These are phyloP conservation scores for Channallabes apus DNA, from an alignment of 2,797 vertebrate species.

Conservation along the genomic window DNA sequence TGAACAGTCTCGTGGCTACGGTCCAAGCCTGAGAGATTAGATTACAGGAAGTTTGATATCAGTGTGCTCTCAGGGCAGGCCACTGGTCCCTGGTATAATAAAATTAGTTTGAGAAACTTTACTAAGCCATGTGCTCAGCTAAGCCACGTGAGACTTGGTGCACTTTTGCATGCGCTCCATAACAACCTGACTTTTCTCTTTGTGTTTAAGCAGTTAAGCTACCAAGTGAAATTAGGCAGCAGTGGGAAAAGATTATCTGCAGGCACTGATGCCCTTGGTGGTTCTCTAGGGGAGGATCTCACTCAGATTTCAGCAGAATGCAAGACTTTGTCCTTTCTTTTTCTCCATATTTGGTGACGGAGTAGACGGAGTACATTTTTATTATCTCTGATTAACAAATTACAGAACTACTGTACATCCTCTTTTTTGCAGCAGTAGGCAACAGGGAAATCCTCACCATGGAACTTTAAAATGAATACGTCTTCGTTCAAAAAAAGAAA, in stretches of 20 bases:
- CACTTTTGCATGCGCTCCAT: not conserved
- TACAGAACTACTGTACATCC: not conserved
- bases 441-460: too few species aligned
- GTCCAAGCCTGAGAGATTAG: conserved; percentile 7
- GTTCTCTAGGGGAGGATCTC: not conserved
- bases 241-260: not conserved
- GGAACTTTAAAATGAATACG: not conserved
- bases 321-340: not conserved
- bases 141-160: not conserved
- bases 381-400: not conserved
- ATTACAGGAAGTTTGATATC: not conserved
- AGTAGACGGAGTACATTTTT: not conserved
- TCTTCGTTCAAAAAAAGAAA: not conserved
- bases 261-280: not conserved
- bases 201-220: not conserved
- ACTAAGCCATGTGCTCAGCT: not conserved
- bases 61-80: not conserved
- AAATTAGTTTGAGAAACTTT: not conserved
- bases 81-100: not conserved
- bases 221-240: not conserved
- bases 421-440: not conserved
- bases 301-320: not conserved
- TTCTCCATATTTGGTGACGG: not conserved
- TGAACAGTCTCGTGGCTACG: not conserved
- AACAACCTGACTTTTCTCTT: not conserved